These are phyloP conservation scores for Barypeithes pellucidus DNA, from an alignment of 2,888 invertebrate genomes.

Conservation along the genomic window DNA sequence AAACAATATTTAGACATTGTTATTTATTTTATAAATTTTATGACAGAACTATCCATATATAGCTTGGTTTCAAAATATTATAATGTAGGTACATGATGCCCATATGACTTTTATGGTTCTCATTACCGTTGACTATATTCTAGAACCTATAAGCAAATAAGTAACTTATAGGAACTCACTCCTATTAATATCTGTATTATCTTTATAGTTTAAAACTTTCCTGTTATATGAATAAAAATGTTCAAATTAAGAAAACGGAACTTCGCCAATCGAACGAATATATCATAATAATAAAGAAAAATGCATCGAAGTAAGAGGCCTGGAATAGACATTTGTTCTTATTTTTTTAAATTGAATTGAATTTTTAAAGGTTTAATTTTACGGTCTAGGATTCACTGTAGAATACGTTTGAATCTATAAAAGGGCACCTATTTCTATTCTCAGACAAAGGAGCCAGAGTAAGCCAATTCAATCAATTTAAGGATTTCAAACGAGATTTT, in stretches of 20 bases:
- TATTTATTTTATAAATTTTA: too few relatives aligned
- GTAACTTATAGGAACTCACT: not conserved
- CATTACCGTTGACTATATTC: not conserved
- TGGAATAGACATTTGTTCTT: constrained; percentile 24
- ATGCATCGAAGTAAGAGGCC: constrained; percentile 1
- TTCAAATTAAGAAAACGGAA: not conserved
- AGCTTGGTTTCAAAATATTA: too few relatives aligned
- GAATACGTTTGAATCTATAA: constrained; percentile 38
- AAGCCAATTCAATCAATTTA: constrained; percentile 36
- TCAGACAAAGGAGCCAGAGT: not conserved
- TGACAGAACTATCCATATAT: too few relatives aligned
- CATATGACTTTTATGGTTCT: too few relatives aligned
- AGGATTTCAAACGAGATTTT: constrained; percentile 24
- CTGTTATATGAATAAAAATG: not conserved
- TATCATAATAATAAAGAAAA: constrained; percentile 26
- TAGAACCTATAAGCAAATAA: not conserved
- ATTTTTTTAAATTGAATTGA: constrained; percentile 38
- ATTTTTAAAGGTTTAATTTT: constrained; percentile 35
- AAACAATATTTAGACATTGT: too few relatives aligned
- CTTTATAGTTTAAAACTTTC: not conserved
- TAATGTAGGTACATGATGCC: too few relatives aligned
- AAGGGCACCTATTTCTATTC: constrained; percentile 24
- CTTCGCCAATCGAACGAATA: constrained; percentile 9
- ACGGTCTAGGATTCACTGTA: constrained; percentile 32
- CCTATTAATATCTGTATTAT: not conserved